Evolutionary conservation across 1,140 invertebrate species (phyloP).

Genomic region (Diprion similis): DNA sequence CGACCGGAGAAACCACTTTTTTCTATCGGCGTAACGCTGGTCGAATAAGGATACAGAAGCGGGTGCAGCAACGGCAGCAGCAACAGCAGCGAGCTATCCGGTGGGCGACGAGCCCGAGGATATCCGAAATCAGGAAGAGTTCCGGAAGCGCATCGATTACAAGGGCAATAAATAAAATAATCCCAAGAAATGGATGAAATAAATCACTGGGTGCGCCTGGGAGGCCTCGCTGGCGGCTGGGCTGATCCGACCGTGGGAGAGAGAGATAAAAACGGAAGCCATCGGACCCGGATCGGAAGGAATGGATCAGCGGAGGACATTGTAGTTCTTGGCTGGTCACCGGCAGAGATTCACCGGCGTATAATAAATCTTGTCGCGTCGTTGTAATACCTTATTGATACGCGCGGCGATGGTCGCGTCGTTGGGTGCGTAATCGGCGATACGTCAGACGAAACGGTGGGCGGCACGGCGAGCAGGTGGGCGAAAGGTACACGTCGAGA

Average conservation of each 20-base stretch:
- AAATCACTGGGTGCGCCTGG: not conserved
- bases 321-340: constrained; percentile 4
- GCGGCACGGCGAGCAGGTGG: too few species aligned
- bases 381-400: not conserved
- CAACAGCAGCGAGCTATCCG: too few species aligned
- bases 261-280: not conserved
- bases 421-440: too few species aligned
- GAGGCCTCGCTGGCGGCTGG: not conserved
- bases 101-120: too few species aligned
- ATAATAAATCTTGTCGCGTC: not conserved
- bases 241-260: not conserved
- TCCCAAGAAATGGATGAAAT: not conserved
- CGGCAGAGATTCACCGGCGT: not conserved
- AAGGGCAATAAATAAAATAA: constrained; percentile 8
- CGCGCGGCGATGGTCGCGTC: too few species aligned
- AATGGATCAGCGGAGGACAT: not conserved
- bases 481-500: not conserved
- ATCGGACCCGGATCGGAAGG: not conserved
- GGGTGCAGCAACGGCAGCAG: too few species aligned
- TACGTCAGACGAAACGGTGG: not conserved
- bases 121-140: constrained; percentile 1
- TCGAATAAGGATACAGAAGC: too few species aligned
- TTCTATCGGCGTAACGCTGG: too few species aligned
- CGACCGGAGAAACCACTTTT: too few species aligned
- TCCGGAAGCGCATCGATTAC: constrained; percentile 4